Percentiles rank a stretch among this genome's conserved stretches.
phyloP scores from a whole-genome alignment of 2,113 vertebrate species.

The Narcine bancroftii region DNA sequence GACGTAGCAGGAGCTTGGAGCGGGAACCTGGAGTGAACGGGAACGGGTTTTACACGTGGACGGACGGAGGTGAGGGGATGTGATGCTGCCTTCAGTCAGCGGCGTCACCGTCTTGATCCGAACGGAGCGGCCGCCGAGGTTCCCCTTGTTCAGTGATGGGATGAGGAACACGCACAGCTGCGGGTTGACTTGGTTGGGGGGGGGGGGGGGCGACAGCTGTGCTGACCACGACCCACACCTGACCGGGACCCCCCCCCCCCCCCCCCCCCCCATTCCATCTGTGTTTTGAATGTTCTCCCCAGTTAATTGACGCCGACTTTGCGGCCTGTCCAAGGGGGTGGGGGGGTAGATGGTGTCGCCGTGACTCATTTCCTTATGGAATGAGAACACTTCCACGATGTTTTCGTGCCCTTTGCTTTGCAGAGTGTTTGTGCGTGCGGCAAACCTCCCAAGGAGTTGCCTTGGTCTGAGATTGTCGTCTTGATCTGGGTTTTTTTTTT shows the following conservation, averaged over 20 bases:
- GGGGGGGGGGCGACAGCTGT: not conserved
- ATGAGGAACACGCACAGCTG: not conserved
- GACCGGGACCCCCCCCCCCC: too few relatives aligned
- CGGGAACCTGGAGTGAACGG: not conserved
- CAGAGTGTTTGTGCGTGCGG: not conserved
- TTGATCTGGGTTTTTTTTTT: not conserved
- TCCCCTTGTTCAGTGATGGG: not conserved
- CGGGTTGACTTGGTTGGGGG: not conserved
- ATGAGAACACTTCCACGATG: not conserved
- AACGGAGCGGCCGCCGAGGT: not conserved
- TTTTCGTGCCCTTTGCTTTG: not conserved
- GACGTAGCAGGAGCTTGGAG: too few relatives aligned
- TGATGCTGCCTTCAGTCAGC: not conserved
- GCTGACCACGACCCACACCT: too few relatives aligned
- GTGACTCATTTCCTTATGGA: slow-evolving; percentile 32
- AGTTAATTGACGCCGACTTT: not conserved
- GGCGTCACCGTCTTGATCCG: not conserved
- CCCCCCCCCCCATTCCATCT: too few relatives aligned
- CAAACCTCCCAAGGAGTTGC: not conserved
- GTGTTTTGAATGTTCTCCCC: not conserved
- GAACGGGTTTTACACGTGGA: not conserved
- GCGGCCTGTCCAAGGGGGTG: not conserved
- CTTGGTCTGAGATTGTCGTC: not conserved
- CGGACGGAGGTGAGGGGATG: not conserved
- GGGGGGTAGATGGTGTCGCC: not conserved